Base-by-base conservation (phyloP, 2,888 invertebrate species). In the Arrhopalites spinosus region DNA sequence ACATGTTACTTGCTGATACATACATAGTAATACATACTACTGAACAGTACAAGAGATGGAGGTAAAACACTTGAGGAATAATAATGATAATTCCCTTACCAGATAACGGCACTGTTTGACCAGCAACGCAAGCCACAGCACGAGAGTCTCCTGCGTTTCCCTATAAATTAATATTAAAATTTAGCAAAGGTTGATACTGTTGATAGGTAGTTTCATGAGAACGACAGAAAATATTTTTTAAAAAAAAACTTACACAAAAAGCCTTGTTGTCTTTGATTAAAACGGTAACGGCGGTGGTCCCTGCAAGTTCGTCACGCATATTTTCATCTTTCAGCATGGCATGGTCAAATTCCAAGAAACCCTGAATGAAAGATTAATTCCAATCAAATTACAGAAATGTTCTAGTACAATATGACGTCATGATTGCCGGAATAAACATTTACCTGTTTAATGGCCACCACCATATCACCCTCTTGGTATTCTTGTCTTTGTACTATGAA, bases 111-210 rank as follows among this genome's bases (percentile, higher is more conserved):
- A 92, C 91, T 69, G 90, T 92, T 83, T 88, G 87, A 30, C 98
- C 98, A 80, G 90, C 89, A 0, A 96, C 90, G 85, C 94, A 93
- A 27, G 95, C 96, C 30, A 99, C 91, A 1, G 97, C 96, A 80
- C 99, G 89, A 0, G 98, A 98, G 85, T 99, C 99, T 0, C 99
- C 99, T 13, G 96, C 96, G 86, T 99, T 99, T 74, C 95, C 97
- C 90, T 88, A 30, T 59, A 61, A 64, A n/a, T 25, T 23, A 20
- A 75, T n/a, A n/a, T n/a, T n/a, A n/a, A n/a, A n/a, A n/a, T n/a
- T n/a, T n/a, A n/a, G n/a, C n/a, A n/a, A n/a, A n/a, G n/a, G n/a
- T n/a, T n/a, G n/a, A n/a, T n/a, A n/a, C n/a, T n/a, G n/a, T n/a
- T n/a, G n/a, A n/a, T n/a, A n/a, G n/a, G n/a, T n/a, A n/a, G n/a